A percentile compares a stretch with the other conserved stretches of the same genome.
Conservation (phyloP, 2,888 invertebrate genomes). For the Aplocera efformata region DNA sequence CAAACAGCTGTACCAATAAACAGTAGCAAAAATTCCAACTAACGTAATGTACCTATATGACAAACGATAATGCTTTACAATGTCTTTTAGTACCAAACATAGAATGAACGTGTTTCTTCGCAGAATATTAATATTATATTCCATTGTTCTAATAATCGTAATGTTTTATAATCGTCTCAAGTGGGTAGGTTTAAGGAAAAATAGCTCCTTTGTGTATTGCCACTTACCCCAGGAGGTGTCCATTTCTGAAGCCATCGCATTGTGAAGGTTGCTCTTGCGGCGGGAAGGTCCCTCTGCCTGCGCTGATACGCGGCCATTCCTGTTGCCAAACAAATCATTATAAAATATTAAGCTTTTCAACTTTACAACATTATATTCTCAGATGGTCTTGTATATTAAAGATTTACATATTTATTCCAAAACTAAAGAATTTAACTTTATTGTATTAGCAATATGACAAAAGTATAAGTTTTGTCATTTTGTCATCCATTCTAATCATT, state of each 20-base stretch:
- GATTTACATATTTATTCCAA: too few species aligned
- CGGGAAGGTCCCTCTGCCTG: conserved; percentile 85
- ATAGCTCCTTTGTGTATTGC: conserved; percentile 21
- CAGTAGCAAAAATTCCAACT: conserved; percentile 11
- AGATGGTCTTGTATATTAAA: too few species aligned
- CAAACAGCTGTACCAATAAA: conserved; percentile 4
- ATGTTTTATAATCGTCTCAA: conserved; percentile 16
- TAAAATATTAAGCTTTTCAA: background rate
- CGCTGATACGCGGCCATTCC: conserved; percentile 72
- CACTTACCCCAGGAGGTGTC: conserved; percentile 70
- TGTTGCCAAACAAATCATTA: conserved; percentile 31
- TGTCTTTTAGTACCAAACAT: conserved; percentile 5
- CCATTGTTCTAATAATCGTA: conserved; percentile 23
- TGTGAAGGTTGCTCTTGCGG: conserved; percentile 86
- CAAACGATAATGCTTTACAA: conserved; percentile 15
- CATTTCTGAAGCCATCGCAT: conserved; percentile 75
- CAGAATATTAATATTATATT: conserved; percentile 31
- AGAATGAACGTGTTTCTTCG: conserved; percentile 18
- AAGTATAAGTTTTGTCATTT: too few species aligned
- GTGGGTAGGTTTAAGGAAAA: conserved; percentile 9
- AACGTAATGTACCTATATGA: conserved; percentile 6
- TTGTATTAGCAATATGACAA: too few species aligned
- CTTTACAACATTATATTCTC: too few species aligned
- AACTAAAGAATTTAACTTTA: too few species aligned
- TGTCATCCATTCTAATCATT: too few species aligned